phyloP scores from a whole-genome alignment of 2,888 invertebrate genomes.

The Taenaris catops region DNA sequence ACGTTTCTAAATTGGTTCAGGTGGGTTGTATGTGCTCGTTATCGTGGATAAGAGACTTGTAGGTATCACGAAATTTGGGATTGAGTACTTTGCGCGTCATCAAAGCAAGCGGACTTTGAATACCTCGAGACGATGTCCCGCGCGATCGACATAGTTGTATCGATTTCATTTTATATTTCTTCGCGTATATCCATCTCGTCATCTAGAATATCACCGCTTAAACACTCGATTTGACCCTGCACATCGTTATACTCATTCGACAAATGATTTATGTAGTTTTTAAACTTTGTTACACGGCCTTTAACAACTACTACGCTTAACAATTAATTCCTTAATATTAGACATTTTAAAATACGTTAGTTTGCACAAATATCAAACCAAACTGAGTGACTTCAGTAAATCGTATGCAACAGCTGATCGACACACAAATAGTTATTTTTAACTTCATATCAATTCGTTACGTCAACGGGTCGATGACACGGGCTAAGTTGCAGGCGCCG shows the following conservation, averaged over 20 bases:
- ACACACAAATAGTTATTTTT: neutral
- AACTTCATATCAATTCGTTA: too few relatives aligned
- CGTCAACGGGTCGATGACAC: neutral
- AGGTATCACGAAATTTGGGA: conserved; percentile 4
- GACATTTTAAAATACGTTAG: neutral
- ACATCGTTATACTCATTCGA: neutral
- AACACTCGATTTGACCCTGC: conserved; percentile 1
- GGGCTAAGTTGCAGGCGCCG: neutral
- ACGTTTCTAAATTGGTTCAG: too few relatives aligned
- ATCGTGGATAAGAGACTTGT: conserved; percentile 1
- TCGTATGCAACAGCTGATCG: neutral
- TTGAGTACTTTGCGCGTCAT: neutral
- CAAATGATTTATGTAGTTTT: conserved; percentile 3
- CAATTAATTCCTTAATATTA: neutral
- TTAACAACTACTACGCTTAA: conserved; percentile 5
- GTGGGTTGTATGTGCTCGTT: conserved; percentile 8
- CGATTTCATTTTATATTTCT: neutral
- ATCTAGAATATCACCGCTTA: neutral
- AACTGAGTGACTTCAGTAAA: neutral
- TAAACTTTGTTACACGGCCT: conserved; percentile 10
- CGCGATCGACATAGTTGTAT: neutral
- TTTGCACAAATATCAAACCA: neutral
- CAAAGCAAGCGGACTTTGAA: neutral
- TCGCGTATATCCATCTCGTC: conserved; percentile 2
- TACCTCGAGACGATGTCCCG: neutral